phyloP scores from a whole-genome alignment of 2,113 vertebrate species.

The Glaucidium brasilianum region DNA sequence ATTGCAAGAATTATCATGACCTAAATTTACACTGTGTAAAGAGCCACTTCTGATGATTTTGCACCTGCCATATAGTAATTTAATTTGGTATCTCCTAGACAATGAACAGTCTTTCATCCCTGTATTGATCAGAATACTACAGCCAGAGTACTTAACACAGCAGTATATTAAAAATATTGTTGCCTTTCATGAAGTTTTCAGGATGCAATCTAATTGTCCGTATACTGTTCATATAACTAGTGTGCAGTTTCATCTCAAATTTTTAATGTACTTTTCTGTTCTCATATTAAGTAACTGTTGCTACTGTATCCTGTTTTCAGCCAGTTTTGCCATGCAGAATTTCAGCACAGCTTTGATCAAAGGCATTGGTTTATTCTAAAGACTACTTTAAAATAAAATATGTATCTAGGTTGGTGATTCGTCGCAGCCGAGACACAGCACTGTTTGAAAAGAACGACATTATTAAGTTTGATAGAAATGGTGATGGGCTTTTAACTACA shows the following conservation, averaged over 20 bases:
- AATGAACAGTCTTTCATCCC: not conserved
- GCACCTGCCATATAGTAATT: not conserved
- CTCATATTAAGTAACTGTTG: not conserved
- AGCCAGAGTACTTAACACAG: not conserved
- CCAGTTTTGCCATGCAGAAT: not conserved
- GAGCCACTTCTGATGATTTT: not conserved
- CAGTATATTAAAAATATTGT: not conserved
- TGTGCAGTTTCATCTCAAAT: not conserved
- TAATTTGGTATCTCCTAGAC: not conserved
- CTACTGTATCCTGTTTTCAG: not conserved
- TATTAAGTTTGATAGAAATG: constrained; percentile 39
- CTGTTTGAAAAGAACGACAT: constrained; percentile 48
- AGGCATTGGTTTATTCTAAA: constrained; percentile 10
- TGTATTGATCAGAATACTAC: not conserved
- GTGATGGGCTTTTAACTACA: constrained; percentile 45
- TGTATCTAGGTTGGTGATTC: constrained; percentile 57
- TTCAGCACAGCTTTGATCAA: constrained; percentile 44
- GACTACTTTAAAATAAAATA: constrained; percentile 53
- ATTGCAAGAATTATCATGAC: not conserved
- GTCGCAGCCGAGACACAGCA: constrained; percentile 27
- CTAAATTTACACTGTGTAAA: not conserved
- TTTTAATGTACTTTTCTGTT: not conserved
- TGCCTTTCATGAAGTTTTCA: not conserved
- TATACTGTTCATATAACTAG: not conserved
- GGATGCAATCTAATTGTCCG: not conserved